Evolutionary conservation across 2,797 vertebrate genomes (phyloP).

Genomic region (Coregonus ussuriensis): DNA sequence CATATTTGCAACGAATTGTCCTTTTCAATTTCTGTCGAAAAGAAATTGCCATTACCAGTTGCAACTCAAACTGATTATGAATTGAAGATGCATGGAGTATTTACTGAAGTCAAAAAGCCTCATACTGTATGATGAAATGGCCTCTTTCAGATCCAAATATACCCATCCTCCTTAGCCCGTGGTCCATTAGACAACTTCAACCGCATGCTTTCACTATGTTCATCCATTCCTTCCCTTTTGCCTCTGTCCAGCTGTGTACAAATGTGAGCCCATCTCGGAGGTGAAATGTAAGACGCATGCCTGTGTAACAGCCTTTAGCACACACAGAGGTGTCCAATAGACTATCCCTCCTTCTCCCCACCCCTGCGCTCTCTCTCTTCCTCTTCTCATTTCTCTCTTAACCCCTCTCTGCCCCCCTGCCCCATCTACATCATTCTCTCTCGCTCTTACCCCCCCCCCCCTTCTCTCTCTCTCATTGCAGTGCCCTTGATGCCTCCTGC

Average conservation of each 20-base stretch:
- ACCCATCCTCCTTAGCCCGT: slow-evolving; percentile 18
- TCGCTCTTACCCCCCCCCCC: slow-evolving; percentile 25
- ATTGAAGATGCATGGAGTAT: neutral
- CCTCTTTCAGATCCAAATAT: slow-evolving; percentile 4
- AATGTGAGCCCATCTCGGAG: slow-evolving; percentile 32
- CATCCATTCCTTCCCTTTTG: slow-evolving; percentile 1
- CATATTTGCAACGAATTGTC: slow-evolving; percentile 5
- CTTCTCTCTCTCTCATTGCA: slow-evolving; percentile 75
- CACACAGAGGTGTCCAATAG: slow-evolving; percentile 54
- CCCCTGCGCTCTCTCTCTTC: slow-evolving; percentile 16
- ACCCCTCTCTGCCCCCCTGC: slow-evolving; percentile 7
- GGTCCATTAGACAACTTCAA: neutral
- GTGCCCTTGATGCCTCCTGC: slow-evolving; percentile 95
- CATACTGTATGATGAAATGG: neutral
- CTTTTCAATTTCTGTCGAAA: neutral
- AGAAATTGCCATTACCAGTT: neutral
- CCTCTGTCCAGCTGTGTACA: slow-evolving; percentile 27
- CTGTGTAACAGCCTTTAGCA: slow-evolving; percentile 32
- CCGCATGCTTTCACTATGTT: slow-evolving; percentile 25
- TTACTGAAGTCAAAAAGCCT: neutral
- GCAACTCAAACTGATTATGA: neutral
- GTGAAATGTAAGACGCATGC: slow-evolving; percentile 42
- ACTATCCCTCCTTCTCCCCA: slow-evolving; percentile 11
- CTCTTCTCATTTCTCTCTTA: slow-evolving; percentile 38
- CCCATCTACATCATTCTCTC: slow-evolving; percentile 11